A percentile compares a stretch with the other conserved stretches of the same genome.
These are phyloP conservation scores for Pithys albifrons DNA, from an alignment of 2,113 vertebrate species.

Conservation along the genomic window DNA sequence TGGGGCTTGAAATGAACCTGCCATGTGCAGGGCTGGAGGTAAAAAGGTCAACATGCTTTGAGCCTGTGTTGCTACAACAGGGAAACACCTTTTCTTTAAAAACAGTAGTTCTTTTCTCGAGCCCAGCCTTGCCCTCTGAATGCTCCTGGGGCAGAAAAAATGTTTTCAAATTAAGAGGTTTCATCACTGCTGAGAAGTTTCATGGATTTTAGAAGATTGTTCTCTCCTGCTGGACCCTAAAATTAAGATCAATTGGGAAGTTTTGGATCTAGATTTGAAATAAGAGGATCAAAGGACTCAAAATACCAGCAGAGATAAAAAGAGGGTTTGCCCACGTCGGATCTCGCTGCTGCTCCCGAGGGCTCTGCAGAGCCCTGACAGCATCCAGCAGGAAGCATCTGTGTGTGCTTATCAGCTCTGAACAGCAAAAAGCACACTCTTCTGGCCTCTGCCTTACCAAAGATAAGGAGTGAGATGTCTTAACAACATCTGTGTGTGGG, in stretches of 20 bases:
- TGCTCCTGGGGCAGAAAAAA: not conserved
- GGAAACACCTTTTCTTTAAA: not conserved
- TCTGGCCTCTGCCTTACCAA: not conserved
- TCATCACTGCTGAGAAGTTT: not conserved
- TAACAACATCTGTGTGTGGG: not conserved
- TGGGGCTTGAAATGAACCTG: not conserved
- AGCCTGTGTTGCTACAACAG: not conserved
- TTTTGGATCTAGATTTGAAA: conserved; percentile 40
- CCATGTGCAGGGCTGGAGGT: not conserved
- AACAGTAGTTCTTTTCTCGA: not conserved
- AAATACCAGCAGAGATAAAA: conserved; percentile 28
- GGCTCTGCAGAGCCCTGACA: not conserved
- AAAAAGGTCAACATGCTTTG: not conserved
- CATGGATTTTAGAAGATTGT: not conserved
- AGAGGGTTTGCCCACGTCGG: not conserved
- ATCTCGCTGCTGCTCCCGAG: not conserved
- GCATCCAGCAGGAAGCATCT: conserved; percentile 21
- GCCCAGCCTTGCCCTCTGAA: not conserved
- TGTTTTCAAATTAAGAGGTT: not conserved
- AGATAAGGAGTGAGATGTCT: not conserved
- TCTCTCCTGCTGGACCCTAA: not conserved
- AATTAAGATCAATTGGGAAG: conserved; percentile 9
- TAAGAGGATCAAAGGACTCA: conserved; percentile 34
- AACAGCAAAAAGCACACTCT: not conserved
- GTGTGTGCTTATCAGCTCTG: conserved; percentile 1